A percentile compares a stretch with the other conserved stretches of the same genome.
phyloP scores from a whole-genome alignment of 92 coral and sea anemone genomes.

The Porites evermanni region DNA sequence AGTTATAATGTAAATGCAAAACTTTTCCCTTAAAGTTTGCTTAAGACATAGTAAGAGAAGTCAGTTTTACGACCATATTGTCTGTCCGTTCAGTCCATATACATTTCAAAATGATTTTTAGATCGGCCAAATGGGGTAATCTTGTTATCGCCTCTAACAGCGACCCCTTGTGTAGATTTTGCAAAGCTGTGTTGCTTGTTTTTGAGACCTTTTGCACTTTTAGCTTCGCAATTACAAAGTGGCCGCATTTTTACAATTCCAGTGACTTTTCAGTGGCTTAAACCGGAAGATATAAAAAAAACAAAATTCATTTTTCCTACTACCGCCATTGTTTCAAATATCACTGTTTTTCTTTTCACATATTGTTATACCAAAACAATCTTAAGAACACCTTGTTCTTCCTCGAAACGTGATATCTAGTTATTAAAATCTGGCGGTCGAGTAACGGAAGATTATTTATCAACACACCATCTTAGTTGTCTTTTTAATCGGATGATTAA shows the following conservation, averaged over 20 bases:
- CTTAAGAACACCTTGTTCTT: conserved; percentile 25
- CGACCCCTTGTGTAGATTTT: conserved; percentile 4
- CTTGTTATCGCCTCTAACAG: background rate
- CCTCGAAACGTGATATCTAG: conserved; percentile 2
- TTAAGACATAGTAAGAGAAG: background rate
- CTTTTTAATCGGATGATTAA: conserved; percentile 34
- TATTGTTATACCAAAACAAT: background rate
- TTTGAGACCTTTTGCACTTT: conserved; percentile 11
- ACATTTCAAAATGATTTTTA: too few relatives aligned
- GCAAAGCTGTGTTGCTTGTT: background rate
- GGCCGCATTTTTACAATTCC: background rate
- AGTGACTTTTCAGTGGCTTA: background rate
- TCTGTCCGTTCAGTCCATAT: background rate
- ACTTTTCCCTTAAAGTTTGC: background rate
- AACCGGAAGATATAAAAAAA: background rate
- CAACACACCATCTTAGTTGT: background rate
- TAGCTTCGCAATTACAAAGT: background rate
- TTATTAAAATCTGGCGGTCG: conserved; percentile 41
- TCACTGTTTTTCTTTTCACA: background rate
- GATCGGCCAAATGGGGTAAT: background rate
- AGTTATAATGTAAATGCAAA: background rate
- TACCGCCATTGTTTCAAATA: background rate
- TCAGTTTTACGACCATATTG: background rate
- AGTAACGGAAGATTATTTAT: conserved; percentile 23
- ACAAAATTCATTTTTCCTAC: background rate